Conservation (phyloP, 2,797 vertebrate genomes). For the Stomatorhinus walkeri region DNA sequence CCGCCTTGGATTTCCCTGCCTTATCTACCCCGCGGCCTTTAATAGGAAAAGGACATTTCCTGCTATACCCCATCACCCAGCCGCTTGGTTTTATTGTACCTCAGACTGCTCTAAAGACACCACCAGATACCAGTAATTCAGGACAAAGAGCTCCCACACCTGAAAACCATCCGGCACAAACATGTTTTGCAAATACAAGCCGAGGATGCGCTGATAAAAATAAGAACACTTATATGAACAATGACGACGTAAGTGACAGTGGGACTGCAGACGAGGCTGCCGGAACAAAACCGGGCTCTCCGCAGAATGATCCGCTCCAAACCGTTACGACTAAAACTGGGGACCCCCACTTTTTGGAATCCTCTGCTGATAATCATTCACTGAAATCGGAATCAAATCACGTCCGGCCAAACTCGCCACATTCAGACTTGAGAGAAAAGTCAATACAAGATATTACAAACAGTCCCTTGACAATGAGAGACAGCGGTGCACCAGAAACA, state of each 20-base stretch:
- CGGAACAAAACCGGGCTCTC: slow-evolving; percentile 49
- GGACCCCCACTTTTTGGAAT: slow-evolving; percentile 50
- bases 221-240: slow-evolving; percentile 42
- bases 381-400: slow-evolving; percentile 48
- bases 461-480: slow-evolving; percentile 49
- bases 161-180: slow-evolving; percentile 49
- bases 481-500: slow-evolving; percentile 56
- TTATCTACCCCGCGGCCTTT: slow-evolving; percentile 78
- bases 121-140: slow-evolving; percentile 43
- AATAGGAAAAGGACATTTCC: slow-evolving; percentile 89
- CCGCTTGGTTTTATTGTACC: slow-evolving; percentile 93
- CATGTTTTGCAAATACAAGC: slow-evolving; percentile 37
- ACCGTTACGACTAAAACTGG: slow-evolving; percentile 47
- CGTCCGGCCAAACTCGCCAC: slow-evolving; percentile 49
- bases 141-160: slow-evolving; percentile 51
- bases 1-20: slow-evolving; percentile 70
- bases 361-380: slow-evolving; percentile 53
- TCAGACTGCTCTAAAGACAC: slow-evolving; percentile 75
- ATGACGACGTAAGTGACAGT: slow-evolving; percentile 38
- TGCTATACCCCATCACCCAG: slow-evolving; percentile 92
- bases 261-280: slow-evolving; percentile 41
- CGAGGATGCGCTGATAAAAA: slow-evolving; percentile 36
- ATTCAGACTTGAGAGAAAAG: slow-evolving; percentile 60
- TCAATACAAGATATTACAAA: slow-evolving; percentile 60
- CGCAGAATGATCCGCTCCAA: slow-evolving; percentile 52